Conservation (phyloP, 2,113 vertebrate species). For the Proteles cristata region DNA sequence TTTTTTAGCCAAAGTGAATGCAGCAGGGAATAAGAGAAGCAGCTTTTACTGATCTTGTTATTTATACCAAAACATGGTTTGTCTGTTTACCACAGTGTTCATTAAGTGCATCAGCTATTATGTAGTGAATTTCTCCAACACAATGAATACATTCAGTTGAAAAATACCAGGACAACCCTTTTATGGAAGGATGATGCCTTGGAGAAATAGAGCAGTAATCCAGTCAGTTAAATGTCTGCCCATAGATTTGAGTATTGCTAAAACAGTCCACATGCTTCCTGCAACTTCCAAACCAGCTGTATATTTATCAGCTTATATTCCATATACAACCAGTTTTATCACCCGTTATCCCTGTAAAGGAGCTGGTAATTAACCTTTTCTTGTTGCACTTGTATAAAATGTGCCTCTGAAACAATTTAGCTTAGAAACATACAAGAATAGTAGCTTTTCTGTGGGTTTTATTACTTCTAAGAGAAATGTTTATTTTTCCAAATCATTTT, state of each 20-base stretch:
- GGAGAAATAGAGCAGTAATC: not conserved
- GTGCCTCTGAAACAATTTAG: not conserved
- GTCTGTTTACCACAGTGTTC: constrained; percentile 59
- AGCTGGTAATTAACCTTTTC: constrained; percentile 58
- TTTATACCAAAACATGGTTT: constrained; percentile 69
- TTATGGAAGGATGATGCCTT: not conserved
- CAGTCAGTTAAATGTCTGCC: constrained; percentile 41
- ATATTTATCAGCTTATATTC: not conserved
- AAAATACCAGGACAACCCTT: constrained; percentile 56
- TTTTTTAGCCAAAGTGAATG: constrained; percentile 62
- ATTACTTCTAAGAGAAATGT: not conserved
- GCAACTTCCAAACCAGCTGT: not conserved
- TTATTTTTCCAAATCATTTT: not conserved
- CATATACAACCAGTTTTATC: not conserved
- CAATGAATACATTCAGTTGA: constrained; percentile 51
- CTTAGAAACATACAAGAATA: not conserved
- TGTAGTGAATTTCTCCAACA: constrained; percentile 40
- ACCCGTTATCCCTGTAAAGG: not conserved
- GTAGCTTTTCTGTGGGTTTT: not conserved
- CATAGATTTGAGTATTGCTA: not conserved
- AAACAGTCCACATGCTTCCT: not conserved
- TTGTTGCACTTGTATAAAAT: not conserved
- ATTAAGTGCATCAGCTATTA: constrained; percentile 75
- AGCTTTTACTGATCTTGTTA: constrained; percentile 48
- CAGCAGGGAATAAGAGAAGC: not conserved